Evolutionary conservation across 1,140 invertebrate species (phyloP).

Genomic region (Eueides isabella): DNA sequence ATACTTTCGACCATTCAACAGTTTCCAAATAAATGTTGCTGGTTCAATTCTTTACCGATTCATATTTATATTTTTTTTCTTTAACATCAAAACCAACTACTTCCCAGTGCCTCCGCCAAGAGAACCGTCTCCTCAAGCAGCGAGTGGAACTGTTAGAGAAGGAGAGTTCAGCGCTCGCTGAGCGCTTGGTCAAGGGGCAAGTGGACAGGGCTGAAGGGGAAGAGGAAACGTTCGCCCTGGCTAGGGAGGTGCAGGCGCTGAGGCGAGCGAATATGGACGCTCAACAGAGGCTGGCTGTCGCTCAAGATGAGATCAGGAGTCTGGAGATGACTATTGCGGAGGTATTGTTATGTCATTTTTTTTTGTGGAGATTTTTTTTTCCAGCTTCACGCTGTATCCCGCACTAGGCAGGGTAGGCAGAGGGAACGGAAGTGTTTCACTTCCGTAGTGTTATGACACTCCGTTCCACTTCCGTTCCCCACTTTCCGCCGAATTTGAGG

Average conservation of each 20-base stretch:
- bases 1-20: too few relatives aligned
- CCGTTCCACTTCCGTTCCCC: too few relatives aligned
- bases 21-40: background rate
- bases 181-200: slow-evolving; percentile 97
- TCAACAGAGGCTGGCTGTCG: slow-evolving; percentile 91
- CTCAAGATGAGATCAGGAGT: slow-evolving; percentile 91
- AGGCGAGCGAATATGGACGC: slow-evolving; percentile 83
- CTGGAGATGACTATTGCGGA: slow-evolving; percentile 75
- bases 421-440: too few relatives aligned
- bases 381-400: too few relatives aligned
- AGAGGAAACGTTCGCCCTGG: slow-evolving; percentile 88
- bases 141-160: slow-evolving; percentile 97
- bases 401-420: too few relatives aligned
- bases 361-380: too few relatives aligned
- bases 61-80: too few relatives aligned
- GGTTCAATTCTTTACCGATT: background rate
- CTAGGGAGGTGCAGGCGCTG: slow-evolving; percentile 74
- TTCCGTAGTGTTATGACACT: too few relatives aligned
- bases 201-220: slow-evolving; percentile 96
- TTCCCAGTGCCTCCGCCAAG: slow-evolving; percentile 93
- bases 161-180: slow-evolving; percentile 93
- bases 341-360: slow-evolving; percentile 41
- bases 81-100: slow-evolving; percentile 10
- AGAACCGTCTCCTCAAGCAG: slow-evolving; percentile 96
- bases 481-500: too few relatives aligned